Evolutionary conservation across 2,888 invertebrate species (phyloP), one percentile per base, ranked within the genome.

Genomic region (Agriotes lineatus): DNA sequence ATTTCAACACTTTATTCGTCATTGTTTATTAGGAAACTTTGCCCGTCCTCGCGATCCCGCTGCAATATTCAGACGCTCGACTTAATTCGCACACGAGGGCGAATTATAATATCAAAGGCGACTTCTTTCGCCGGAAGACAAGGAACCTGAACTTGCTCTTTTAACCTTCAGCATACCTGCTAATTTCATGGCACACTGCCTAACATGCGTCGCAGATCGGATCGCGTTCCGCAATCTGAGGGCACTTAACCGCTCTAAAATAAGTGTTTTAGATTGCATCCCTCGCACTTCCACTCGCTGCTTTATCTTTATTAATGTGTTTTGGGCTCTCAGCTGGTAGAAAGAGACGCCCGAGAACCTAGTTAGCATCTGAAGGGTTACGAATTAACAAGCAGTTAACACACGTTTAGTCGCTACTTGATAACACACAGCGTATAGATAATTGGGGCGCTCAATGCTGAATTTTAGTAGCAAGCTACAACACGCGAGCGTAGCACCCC

Each of bases 141-240:
- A 64, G 60, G 54, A 66, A 60, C 54, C 33, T 45, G 33, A 66
- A 60, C 22, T 65, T 58, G 35, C 22, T 19, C 59, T 33, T 52
- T 22, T 50, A 33, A 50, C 48, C 44, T 61, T 56, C 35, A 45
- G 44, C 45, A 69, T 65, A 64, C 59, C 61, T 69, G 19, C 48
- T 57, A 65, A 65, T 61, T 65, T 45, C 20, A 61, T 65, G 65
- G 65, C 57, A 65, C 37, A 10, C 18, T 56, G 60, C 60, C 59
- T 57, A 63, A 42, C 39, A 52, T 18, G 35, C 42, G 42, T 54
- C 50, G 22, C 37, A 35, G 52, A 66, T 60, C 66, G 45, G 54
- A 67, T 59, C 52, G 42, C 20, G 16, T 42, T 16, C 54, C 14
- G 22, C 56, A 61, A 67, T 56, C 33, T 56, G 39, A 62, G 61